Base-by-base conservation (phyloP, 2,113 vertebrate genomes). In the Sylvietta virens region DNA sequence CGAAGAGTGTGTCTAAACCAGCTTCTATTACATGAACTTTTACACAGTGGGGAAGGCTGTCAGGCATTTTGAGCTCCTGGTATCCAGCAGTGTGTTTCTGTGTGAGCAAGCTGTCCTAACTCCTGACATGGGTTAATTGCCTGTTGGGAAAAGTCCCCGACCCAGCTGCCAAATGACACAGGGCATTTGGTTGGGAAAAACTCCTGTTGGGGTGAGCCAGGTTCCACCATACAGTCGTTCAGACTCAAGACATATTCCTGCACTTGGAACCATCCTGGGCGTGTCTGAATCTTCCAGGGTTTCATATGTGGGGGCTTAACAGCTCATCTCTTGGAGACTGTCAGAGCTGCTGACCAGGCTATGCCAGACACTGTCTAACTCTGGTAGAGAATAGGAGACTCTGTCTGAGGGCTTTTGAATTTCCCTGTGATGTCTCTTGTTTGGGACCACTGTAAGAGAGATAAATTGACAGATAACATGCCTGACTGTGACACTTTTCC, bases 171-270 rank as follows among this genome's bases (percentile, higher is more conserved):
- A 73, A 39, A 83, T 31, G 24, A 57, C 24, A 13, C 0, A 0
- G 28, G 28, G 24, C 16, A 27, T 77, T 82, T 54, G 30, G 0
- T 1, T 17, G 28, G 54, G 6, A 17, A 81, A 11, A 61, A 61
- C 28, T 54, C 1, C 1, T 12, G 7, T 19, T 33, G 26, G 24
- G 18, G 24, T 1, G 1, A 37, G 35, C n/a, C 35, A 45, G 37
- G 5, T 53, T 89, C 31, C 37, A 45, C 76, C 40, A 47, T 3
- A 3, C 28, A 14, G 3, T 42, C 0, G 0, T 37, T 81, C 35
- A n/a, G 51, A 39, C 11, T 67, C 62, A 10, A 10, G 67, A 21
- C n/a, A 3, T 0, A 0, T 78, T 80, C 31, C 37, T 35, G 7
- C 10, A 8, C n/a, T 91, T 9, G 2, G 54, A 83, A 17, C 28